Percentiles rank a stretch among this genome's conserved stretches.
These are phyloP conservation scores for Muricea muricata DNA, from an alignment of 92 coral and sea anemone genomes.

Conservation along the genomic window DNA sequence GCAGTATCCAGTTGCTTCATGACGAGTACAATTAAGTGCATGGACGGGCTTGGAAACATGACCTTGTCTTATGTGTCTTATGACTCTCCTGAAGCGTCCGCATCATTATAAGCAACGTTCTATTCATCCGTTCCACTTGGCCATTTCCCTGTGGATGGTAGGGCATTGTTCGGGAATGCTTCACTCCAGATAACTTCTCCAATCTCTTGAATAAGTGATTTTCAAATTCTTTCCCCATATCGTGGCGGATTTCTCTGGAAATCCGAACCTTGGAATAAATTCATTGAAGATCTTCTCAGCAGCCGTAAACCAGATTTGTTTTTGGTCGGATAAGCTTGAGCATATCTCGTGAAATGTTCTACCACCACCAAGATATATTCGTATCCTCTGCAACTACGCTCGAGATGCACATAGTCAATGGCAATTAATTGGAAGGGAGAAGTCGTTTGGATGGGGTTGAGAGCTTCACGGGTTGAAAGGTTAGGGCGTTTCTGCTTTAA, in stretches of 20 bases:
- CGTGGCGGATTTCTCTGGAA: slow-evolving; percentile 65
- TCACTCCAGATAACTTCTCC: slow-evolving; percentile 55
- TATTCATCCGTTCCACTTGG: slow-evolving; percentile 44
- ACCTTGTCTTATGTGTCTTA: slow-evolving; percentile 52
- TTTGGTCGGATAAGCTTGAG: slow-evolving; percentile 57
- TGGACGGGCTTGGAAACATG: slow-evolving; percentile 22
- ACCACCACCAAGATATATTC: slow-evolving; percentile 51
- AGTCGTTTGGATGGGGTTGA: slow-evolving; percentile 29
- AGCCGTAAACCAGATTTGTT: slow-evolving; percentile 49
- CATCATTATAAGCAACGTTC: slow-evolving; percentile 50
- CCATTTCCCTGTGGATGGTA: slow-evolving; percentile 59
- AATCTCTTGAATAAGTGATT: slow-evolving; percentile 44
- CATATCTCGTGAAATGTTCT: slow-evolving; percentile 48
- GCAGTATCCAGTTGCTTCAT: not conserved
- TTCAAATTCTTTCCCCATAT: slow-evolving; percentile 56
- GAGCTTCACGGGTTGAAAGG: slow-evolving; percentile 35
- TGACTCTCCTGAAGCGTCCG: slow-evolving; percentile 53
- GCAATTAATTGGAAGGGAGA: slow-evolving; percentile 47
- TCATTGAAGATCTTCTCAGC: slow-evolving; percentile 62
- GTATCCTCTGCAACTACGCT: slow-evolving; percentile 50
- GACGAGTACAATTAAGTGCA: not conserved
- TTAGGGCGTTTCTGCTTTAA: slow-evolving; percentile 36
- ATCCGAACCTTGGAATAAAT: slow-evolving; percentile 55
- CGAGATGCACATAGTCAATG: slow-evolving; percentile 44
- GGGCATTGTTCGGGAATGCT: slow-evolving; percentile 57